Conservation (phyloP, 2,888 invertebrate species). For the Phyllotreta cruciferae region DNA sequence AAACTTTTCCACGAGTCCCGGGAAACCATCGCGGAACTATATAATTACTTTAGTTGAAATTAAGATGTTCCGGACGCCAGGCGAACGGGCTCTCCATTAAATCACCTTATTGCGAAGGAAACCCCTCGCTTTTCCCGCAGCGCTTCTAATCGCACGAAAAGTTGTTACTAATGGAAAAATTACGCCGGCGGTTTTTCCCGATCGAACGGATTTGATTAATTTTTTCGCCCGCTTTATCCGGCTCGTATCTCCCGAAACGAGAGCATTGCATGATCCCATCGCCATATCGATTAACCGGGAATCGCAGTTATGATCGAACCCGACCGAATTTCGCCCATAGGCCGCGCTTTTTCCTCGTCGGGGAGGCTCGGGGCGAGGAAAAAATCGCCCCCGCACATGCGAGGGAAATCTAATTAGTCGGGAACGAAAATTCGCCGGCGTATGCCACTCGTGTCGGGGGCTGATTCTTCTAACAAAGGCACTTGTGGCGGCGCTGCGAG, state of each 20-base stretch:
- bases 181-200: background rate
- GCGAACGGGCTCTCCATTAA: no score
- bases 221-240: slow-evolving; percentile 6
- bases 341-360: no score
- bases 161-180: no score
- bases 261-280: slow-evolving; percentile 15
- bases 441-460: slow-evolving; percentile 37
- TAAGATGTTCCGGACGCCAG: no score
- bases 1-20: no score
- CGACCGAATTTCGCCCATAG: no score
- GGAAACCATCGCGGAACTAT: no score
- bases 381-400: slow-evolving; percentile 10
- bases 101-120: no score
- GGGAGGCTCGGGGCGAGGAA: no score
- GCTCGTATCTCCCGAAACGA: slow-evolving; percentile 5
- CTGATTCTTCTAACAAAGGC: slow-evolving; percentile 45
- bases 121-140: no score
- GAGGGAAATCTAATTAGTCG: slow-evolving; percentile 38
- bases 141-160: no score
- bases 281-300: slow-evolving; percentile 4
- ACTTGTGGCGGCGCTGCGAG: slow-evolving; percentile 37
- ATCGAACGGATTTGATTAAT: slow-evolving; percentile 10
- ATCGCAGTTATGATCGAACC: background rate
- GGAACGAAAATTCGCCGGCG: slow-evolving; percentile 40
- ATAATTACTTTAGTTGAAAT: no score